Base-by-base conservation (phyloP, 1,140 invertebrate species). In the Zaprionus africanus region DNA sequence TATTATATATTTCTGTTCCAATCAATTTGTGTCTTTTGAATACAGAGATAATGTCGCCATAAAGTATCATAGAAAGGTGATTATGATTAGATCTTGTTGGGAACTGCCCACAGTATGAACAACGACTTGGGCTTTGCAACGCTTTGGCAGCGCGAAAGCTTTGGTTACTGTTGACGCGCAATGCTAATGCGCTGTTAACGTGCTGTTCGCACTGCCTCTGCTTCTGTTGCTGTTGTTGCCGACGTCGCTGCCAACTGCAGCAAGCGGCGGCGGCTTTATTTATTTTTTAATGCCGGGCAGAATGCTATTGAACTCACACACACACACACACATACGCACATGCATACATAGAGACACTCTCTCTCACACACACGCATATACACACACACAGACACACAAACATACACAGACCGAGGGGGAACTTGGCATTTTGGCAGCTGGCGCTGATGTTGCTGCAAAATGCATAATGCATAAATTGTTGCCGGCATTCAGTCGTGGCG, bases 301-400 rank as follows among this genome's bases (percentile, higher is more conserved):
- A 88, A 88, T 90, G 84, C 78, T 88, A 88, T 88, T 88, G 84
- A 88, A 88, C 84, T 88, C 84, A 51, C 70, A 75, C 69, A 66
- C 69, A 86, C 66, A 64, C 62, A 57, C 38, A 49, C 26, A 26
- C 13, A 19, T 22, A 24, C 59, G 51, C 34, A 53, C 13, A 43
- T 1, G 57, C 13, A 28, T 5, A 36, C 11, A 59, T n/a, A 36
- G 41, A 17, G 41, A 7, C 9, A 15, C 38, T 12, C 58, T 51
- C 31, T 22, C 22, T 43, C 46, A 11, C 19, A 22, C 46, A 43
- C 26, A 38, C 4, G 58, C 17, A 28, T 28, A 26, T 6, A 38
- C 12, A 60, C 24, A 36, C 22, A 26, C 28, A 26, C 9, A 31
- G 9, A 60, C 24, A 36, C 22, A 26, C 28, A 38, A 12, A 13